Percentiles rank a stretch among this genome's conserved stretches.
phyloP scores from a whole-genome alignment of 1,140 invertebrate genomes.

The Cherax quadricarinatus region DNA sequence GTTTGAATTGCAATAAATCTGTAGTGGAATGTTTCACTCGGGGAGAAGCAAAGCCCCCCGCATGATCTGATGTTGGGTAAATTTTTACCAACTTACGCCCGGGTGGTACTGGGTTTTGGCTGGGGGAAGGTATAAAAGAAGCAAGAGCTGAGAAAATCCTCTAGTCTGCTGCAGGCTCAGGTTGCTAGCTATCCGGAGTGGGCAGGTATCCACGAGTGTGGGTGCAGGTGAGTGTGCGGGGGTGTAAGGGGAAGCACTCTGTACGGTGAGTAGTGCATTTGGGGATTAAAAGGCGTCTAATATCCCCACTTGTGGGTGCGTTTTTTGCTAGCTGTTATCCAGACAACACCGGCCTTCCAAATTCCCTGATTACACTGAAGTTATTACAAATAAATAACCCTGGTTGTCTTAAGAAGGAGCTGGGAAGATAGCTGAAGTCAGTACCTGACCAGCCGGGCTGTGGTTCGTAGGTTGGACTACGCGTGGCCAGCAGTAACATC shows the following conservation, averaged over 20 bases:
- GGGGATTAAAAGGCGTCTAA: too few species aligned
- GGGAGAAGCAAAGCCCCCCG: slow-evolving; percentile 12
- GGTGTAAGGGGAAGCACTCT: neutral
- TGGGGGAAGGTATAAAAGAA: slow-evolving; percentile 27
- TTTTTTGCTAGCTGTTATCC: too few species aligned
- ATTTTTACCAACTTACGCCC: slow-evolving; percentile 32
- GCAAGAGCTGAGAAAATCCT: slow-evolving; percentile 41
- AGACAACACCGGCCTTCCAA: too few species aligned
- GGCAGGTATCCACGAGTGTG: slow-evolving; percentile 11
- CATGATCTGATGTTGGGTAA: slow-evolving; percentile 30
- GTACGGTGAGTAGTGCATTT: neutral
- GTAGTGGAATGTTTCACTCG: slow-evolving; percentile 4
- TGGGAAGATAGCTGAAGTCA: too few species aligned
- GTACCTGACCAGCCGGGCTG: too few species aligned
- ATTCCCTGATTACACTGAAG: too few species aligned
- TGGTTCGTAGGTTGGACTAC: too few species aligned
- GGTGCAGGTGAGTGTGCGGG: slow-evolving; percentile 26
- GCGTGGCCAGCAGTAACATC: too few species aligned
- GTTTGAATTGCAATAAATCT: neutral
- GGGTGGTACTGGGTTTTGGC: slow-evolving; percentile 28
- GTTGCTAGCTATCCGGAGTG: slow-evolving; percentile 22
- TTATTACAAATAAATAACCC: too few species aligned
- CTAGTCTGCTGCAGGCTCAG: slow-evolving; percentile 43
- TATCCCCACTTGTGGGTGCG: too few species aligned
- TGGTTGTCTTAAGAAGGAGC: too few species aligned